Percentiles rank a stretch among this genome's conserved stretches.
phyloP scores from a whole-genome alignment of 2,797 vertebrate species.

The Orientallactaga sibirica region DNA sequence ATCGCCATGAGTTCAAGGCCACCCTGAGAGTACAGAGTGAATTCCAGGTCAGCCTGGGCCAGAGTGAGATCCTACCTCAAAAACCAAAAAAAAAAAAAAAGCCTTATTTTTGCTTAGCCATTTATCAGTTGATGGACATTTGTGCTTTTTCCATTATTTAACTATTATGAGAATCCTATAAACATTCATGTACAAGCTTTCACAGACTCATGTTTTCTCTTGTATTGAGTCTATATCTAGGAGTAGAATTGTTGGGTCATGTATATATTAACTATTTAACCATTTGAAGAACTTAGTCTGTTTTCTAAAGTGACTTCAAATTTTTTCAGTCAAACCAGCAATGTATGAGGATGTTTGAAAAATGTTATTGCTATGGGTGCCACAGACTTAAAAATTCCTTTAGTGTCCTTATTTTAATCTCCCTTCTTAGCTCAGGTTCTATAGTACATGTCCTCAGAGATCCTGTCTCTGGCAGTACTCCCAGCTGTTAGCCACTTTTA shows the following conservation, averaged over 20 bases:
- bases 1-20: too few relatives aligned
- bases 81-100: too few relatives aligned
- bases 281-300: background rate
- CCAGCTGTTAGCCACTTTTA: conserved; percentile 30
- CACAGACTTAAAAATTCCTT: conserved; percentile 35
- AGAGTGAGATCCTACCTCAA: too few relatives aligned
- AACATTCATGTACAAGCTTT: too few relatives aligned
- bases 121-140: conserved; percentile 19
- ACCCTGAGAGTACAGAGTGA: too few relatives aligned
- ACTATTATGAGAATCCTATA: background rate
- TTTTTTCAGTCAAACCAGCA: conserved; percentile 14
- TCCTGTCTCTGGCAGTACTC: conserved; percentile 32
- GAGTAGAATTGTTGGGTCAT: conserved; percentile 42
- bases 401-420: conserved; percentile 49
- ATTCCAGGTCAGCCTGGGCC: too few relatives aligned
- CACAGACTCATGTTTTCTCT: conserved; percentile 39
- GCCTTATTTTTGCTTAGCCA: background rate
- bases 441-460: conserved; percentile 45
- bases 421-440: conserved; percentile 19
- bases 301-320: conserved; percentile 49
- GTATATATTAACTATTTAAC: conserved; percentile 36
- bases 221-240: background rate
- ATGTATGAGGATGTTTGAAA: conserved; percentile 28
- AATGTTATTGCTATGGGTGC: conserved; percentile 35
- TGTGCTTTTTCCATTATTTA: conserved; percentile 32